phyloP scores from a whole-genome alignment of 2,888 invertebrate species.

The Microctonus brassicae region DNA sequence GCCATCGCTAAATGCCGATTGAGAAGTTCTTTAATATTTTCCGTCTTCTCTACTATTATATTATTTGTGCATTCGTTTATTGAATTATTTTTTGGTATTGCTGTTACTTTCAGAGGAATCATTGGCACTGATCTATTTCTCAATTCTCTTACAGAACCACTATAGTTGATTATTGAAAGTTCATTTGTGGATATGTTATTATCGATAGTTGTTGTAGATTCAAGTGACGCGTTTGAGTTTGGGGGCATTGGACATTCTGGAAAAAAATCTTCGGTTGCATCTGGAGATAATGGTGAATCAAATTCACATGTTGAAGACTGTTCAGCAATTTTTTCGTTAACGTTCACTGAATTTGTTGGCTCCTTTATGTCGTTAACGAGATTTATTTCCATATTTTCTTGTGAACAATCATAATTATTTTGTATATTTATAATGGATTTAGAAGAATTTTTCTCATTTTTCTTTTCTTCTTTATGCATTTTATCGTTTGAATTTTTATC shows the following conservation, averaged over 20 bases:
- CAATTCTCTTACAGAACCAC: slow-evolving; percentile 33
- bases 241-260: background rate
- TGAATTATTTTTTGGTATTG: background rate
- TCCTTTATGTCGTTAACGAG: background rate
- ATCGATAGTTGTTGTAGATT: background rate
- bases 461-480: background rate
- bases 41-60: slow-evolving; percentile 8
- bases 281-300: slow-evolving; percentile 7
- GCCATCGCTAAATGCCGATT: background rate
- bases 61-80: background rate
- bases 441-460: background rate
- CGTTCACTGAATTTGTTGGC: background rate
- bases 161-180: background rate
- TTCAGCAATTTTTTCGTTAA: background rate
- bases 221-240: background rate
- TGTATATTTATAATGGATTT: background rate
- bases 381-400: background rate
- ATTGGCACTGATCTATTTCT: slow-evolving; percentile 40
- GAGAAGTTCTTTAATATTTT: slow-evolving; percentile 28
- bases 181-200: background rate
- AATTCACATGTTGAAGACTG: background rate
- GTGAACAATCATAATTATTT: background rate
- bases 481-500: background rate
- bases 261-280: background rate
- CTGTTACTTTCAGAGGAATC: background rate